Evolutionary conservation across 2,888 invertebrate species (phyloP).

Genomic region (Drosophila paracracens): DNA sequence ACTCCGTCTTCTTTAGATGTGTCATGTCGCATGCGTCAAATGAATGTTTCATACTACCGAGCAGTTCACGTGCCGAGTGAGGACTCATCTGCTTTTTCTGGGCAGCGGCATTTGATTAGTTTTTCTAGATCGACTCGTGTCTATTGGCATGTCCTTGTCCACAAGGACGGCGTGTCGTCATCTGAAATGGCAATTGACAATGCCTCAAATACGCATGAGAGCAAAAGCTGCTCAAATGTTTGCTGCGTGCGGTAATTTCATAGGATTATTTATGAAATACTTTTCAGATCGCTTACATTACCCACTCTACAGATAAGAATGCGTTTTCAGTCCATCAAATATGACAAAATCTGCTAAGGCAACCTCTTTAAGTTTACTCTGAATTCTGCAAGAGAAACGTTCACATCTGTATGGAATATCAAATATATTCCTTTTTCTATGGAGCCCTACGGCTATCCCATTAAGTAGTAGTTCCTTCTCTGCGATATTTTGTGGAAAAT

Average conservation of each 20-base stretch:
- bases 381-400: neutral
- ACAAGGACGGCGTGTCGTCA: constrained; percentile 12
- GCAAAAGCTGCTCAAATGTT: constrained; percentile 34
- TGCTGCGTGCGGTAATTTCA: constrained; percentile 68
- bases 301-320: neutral
- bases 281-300: constrained; percentile 44
- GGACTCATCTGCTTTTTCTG: constrained; percentile 66
- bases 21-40: constrained; percentile 76
- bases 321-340: neutral
- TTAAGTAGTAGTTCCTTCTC: constrained; percentile 17
- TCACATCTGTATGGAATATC: constrained; percentile 13
- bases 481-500: constrained; percentile 28
- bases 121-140: constrained; percentile 67
- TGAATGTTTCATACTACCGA: constrained; percentile 74
- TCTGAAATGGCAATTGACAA: constrained; percentile 49
- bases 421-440: neutral
- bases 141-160: constrained; percentile 39
- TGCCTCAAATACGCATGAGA: constrained; percentile 26
- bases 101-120: constrained; percentile 75
- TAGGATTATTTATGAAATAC: constrained; percentile 70
- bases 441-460: neutral
- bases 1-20: constrained; percentile 16
- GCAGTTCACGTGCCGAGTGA: constrained; percentile 32
- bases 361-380: neutral
- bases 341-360: neutral